Evolutionary conservation across 2,888 invertebrate genomes (phyloP).

Genomic region (Sarcophaga caerulescens): DNA sequence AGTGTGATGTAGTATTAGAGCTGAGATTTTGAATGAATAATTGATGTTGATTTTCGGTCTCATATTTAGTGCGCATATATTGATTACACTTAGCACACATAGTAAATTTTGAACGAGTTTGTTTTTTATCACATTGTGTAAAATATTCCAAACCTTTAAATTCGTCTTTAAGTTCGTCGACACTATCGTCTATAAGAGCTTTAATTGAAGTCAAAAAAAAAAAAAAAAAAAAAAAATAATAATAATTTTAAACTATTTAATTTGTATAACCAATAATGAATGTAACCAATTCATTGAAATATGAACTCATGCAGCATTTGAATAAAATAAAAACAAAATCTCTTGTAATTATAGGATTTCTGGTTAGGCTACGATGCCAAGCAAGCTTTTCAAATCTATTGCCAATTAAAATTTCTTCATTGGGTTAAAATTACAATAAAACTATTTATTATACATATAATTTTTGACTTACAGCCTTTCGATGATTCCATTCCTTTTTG

Average conservation of each 20-base stretch:
- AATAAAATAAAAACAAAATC: background rate
- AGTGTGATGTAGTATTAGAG: slow-evolving; percentile 29
- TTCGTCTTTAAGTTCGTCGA: slow-evolving; percentile 60
- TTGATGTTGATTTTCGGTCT: slow-evolving; percentile 41
- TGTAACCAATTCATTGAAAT: slow-evolving; percentile 47
- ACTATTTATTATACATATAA: too few relatives aligned
- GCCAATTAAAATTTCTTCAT: slow-evolving; percentile 66
- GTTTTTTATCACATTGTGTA: slow-evolving; percentile 59
- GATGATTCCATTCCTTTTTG: slow-evolving; percentile 91
- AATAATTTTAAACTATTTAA: slow-evolving; percentile 51
- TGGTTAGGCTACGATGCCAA: slow-evolving; percentile 43
- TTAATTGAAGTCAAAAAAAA: slow-evolving; percentile 61
- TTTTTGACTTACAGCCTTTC: slow-evolving; percentile 91
- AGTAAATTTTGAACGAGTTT: slow-evolving; percentile 64
- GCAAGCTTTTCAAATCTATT: slow-evolving; percentile 51
- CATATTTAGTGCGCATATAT: slow-evolving; percentile 61
- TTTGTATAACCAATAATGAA: slow-evolving; percentile 47
- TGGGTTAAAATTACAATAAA: slow-evolving; percentile 51
- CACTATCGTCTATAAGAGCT: slow-evolving; percentile 64
- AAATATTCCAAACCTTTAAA: slow-evolving; percentile 63
- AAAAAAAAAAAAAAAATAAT: slow-evolving; percentile 41
- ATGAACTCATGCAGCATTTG: slow-evolving; percentile 58
- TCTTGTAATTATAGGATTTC: slow-evolving; percentile 14
- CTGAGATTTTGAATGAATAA: slow-evolving; percentile 37
- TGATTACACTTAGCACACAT: slow-evolving; percentile 64